A percentile compares a stretch with the other conserved stretches of the same genome.
These are phyloP conservation scores for Ambastaia sidthimunki DNA, from an alignment of 2,797 vertebrate species.

Conservation along the genomic window DNA sequence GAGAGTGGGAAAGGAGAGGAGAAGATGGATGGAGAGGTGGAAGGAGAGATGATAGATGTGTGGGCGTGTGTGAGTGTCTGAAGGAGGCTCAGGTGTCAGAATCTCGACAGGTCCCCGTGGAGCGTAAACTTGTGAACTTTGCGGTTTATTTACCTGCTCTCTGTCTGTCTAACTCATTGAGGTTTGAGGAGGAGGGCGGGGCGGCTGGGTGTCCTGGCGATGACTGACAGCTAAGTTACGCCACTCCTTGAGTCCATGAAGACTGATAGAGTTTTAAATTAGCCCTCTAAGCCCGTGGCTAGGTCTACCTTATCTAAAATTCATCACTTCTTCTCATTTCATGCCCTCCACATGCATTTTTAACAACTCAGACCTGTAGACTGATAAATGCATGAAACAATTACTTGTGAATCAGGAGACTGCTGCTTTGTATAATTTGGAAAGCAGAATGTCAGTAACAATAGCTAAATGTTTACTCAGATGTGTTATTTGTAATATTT, in stretches of 20 bases:
- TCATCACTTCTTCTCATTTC: constrained; percentile 25
- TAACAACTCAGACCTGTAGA: constrained; percentile 19
- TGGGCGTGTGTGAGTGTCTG: constrained; percentile 33
- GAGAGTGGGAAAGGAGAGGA: neutral
- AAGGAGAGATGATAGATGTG: constrained; percentile 39
- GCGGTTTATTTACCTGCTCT: constrained; percentile 15
- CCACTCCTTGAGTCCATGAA: constrained; percentile 14
- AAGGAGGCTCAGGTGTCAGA: constrained; percentile 31
- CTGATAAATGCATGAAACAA: neutral
- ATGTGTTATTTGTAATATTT: neutral
- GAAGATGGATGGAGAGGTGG: constrained; percentile 25
- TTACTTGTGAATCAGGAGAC: neutral
- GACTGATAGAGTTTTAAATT: constrained; percentile 33
- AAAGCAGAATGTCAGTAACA: neutral
- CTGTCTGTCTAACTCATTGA: neutral
- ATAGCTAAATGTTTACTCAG: neutral
- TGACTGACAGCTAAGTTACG: constrained; percentile 6
- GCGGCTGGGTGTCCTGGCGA: neutral
- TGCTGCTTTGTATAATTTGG: neutral
- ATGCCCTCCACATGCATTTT: constrained; percentile 35
- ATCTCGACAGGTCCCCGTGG: constrained; percentile 14
- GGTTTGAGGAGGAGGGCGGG: constrained; percentile 16
- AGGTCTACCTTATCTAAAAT: constrained; percentile 34
- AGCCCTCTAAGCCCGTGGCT: constrained; percentile 15
- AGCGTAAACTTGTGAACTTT: constrained; percentile 39